These are phyloP conservation scores for Smutsia gigantea DNA, from an alignment of 2,797 vertebrate species.

Conservation along the genomic window DNA sequence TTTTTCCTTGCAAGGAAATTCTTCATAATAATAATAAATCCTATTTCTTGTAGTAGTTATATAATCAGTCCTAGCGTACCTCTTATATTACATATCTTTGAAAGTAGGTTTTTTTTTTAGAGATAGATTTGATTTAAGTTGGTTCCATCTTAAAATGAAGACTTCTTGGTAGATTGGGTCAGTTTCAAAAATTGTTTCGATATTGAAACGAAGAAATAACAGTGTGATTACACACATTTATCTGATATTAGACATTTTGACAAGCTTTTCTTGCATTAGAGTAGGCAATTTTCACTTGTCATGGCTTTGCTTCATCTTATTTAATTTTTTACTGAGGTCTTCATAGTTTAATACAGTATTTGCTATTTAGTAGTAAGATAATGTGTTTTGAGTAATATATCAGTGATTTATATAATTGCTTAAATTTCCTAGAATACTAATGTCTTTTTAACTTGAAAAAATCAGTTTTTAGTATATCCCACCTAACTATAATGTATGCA, in stretches of 20 bases:
- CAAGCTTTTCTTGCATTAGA: neutral
- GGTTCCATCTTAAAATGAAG: constrained; percentile 12
- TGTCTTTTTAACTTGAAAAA: neutral
- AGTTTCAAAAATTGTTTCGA: constrained; percentile 27
- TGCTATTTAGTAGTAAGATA: constrained; percentile 4
- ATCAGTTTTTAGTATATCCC: neutral
- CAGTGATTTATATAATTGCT: neutral
- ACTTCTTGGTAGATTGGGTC: constrained; percentile 23
- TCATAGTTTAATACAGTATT: neutral
- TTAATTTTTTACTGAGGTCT: neutral
- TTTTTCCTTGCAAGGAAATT: constrained; percentile 22
- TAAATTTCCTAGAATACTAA: constrained; percentile 45
- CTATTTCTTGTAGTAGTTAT: neutral
- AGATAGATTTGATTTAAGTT: constrained; percentile 22
- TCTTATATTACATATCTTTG: neutral
- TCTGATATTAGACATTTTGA: neutral
- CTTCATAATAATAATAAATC: neutral
- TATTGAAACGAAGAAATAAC: constrained; percentile 12
- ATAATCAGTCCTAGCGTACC: neutral
- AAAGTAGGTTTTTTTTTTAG: neutral
- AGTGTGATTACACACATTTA: neutral
- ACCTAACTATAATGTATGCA: neutral
- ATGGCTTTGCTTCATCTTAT: constrained; percentile 22
- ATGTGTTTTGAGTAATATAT: neutral
- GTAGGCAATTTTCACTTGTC: neutral